phyloP scores from a whole-genome alignment of 2,888 invertebrate species.

The Idaea dimidiata region DNA sequence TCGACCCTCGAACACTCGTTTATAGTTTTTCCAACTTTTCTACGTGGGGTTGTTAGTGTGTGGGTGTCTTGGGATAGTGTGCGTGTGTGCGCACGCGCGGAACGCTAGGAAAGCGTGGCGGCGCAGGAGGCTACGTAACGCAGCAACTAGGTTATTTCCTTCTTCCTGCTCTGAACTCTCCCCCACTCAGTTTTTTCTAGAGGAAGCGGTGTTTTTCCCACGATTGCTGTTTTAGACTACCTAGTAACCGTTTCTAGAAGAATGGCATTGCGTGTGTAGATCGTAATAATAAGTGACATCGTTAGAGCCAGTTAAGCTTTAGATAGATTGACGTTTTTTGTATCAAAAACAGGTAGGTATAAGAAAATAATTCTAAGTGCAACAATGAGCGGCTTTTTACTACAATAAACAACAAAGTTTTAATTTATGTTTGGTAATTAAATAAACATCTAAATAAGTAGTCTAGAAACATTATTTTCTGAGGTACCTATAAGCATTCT shows the following conservation, averaged over 20 bases:
- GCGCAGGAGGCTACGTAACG: conserved; percentile 50
- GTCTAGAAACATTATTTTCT: too few species aligned
- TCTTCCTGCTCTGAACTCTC: conserved; percentile 49
- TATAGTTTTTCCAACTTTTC: not conserved
- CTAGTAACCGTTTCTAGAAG: not conserved
- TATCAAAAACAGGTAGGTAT: too few species aligned
- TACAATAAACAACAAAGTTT: too few species aligned
- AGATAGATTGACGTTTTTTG: not conserved
- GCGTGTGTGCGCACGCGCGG: conserved; percentile 39
- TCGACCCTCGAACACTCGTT: not conserved
- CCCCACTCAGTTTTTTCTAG: conserved; percentile 39
- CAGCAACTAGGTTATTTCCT: conserved; percentile 68
- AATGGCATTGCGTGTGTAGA: not conserved
- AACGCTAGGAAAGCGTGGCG: conserved; percentile 58
- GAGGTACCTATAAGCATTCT: too few species aligned
- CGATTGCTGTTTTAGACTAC: conserved; percentile 25
- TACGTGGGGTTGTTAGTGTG: not conserved
- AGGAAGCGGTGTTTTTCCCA: conserved; percentile 45
- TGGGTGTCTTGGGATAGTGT: not conserved
- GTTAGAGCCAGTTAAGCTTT: not conserved
- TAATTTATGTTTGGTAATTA: too few species aligned
- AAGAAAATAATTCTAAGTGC: too few species aligned
- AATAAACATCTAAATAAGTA: too few species aligned
- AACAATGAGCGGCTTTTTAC: too few species aligned
- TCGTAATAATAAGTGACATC: not conserved